Percentiles rank a stretch among this genome's conserved stretches.
Evolutionary conservation across 2,113 vertebrate species (phyloP).

Genomic region (Guaruba guarouba): DNA sequence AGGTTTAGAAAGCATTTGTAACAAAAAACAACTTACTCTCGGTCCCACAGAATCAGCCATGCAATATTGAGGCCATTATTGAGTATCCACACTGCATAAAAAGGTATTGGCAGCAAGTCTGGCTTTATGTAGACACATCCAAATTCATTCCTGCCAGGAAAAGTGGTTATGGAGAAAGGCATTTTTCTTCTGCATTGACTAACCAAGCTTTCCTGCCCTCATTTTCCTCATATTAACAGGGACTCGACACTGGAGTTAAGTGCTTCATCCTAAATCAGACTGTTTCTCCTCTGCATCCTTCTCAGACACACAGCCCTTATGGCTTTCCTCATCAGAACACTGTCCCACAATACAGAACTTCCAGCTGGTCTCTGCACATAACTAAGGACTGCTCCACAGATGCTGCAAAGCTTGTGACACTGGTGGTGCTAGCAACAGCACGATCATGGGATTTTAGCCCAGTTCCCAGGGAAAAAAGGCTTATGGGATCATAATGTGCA

Average conservation of each 20-base stretch:
- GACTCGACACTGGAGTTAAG: not conserved
- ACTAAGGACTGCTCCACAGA: not conserved
- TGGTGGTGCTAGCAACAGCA: not conserved
- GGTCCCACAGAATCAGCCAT: conserved; percentile 72
- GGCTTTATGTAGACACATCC: conserved; percentile 50
- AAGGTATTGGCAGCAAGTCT: conserved; percentile 42
- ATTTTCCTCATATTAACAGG: not conserved
- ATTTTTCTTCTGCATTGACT: not conserved
- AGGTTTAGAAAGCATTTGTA: not conserved
- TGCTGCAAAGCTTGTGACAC: not conserved
- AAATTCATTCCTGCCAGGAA: conserved; percentile 51
- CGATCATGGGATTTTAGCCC: not conserved
- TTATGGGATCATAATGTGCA: not conserved
- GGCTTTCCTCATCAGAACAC: not conserved
- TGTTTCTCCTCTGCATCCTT: not conserved
- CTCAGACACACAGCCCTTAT: not conserved
- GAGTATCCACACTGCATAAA: conserved; percentile 55
- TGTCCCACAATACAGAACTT: not conserved
- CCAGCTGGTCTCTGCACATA: not conserved
- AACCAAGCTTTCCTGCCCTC: not conserved
- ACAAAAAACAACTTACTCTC: conserved; percentile 56
- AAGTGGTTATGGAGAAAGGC: not conserved
- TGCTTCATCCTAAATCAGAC: not conserved
- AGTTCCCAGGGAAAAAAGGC: not conserved
- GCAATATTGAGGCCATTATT: conserved; percentile 66